Conservation (phyloP, 2,888 invertebrate genomes). For the Hartigia nigra region DNA sequence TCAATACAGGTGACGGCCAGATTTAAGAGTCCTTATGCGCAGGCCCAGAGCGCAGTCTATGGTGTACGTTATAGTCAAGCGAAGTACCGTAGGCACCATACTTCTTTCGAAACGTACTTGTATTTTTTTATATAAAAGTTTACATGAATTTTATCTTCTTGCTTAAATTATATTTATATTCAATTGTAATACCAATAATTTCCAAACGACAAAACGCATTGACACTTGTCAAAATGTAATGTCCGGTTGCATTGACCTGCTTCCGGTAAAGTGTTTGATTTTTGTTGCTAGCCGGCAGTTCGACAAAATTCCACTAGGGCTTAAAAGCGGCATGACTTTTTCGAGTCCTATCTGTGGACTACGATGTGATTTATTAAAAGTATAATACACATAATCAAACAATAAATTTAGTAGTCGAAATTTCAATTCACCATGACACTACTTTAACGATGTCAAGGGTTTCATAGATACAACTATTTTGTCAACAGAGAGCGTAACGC, state of each 20-base stretch:
- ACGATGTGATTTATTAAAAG: conserved; percentile 13
- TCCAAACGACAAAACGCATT: background rate
- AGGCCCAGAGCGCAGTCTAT: conserved; percentile 56
- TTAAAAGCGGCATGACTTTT: conserved; percentile 15
- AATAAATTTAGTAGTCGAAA: background rate
- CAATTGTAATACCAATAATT: background rate
- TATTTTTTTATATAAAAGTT: background rate
- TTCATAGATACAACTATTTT: background rate
- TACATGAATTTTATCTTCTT: background rate
- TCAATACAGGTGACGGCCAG: conserved; percentile 71
- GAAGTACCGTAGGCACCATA: conserved; percentile 10
- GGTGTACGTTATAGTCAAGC: conserved; percentile 36
- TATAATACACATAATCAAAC: background rate
- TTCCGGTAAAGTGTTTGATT: conserved; percentile 43
- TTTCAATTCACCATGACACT: background rate
- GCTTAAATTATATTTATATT: background rate
- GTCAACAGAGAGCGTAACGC: background rate
- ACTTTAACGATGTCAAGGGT: background rate
- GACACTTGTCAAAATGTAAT: conserved; percentile 20
- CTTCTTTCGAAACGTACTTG: background rate
- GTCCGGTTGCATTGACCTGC: conserved; percentile 23
- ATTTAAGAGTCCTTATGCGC: conserved; percentile 66
- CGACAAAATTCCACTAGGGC: conserved; percentile 34
- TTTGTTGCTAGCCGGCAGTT: conserved; percentile 41
- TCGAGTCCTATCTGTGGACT: conserved; percentile 26